Base-by-base conservation (phyloP, 1,140 invertebrate species). In the Cyclargus thomasi region DNA sequence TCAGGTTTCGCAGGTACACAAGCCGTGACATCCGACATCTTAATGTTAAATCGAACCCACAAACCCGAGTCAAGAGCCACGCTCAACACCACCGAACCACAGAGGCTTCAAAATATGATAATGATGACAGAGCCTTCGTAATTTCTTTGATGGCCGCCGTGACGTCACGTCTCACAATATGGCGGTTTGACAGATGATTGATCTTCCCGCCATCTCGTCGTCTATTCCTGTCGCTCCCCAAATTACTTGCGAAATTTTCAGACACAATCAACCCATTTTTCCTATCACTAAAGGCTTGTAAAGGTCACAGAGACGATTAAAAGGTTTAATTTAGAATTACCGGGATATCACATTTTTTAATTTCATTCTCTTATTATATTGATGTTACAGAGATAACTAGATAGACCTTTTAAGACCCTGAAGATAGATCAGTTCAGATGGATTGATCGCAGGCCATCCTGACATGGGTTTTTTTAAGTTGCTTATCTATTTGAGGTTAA, bases 201-300 rank as follows among this genome's bases (percentile, higher is more conserved):
- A 20, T 21, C 18, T 11, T 59, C 55, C 18, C 18, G 18, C 55
- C 55, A 59, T 20, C 18, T 10, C 55, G 53, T 8, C 53, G 17
- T 20, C 55, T 21, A 59, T 59, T 59, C 55, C 18, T 20, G 55
- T 59, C 55, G 21, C 55, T 20, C 0, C 55, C 17, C 20, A 20
- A 59, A 59, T 59, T 59, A 21, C 55, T 59, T 59, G 55, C 20
- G 55, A 59, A 21, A 59, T 59, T 59, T 59, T 20, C 55, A 21
- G 39, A 11, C 55, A 55, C n/a, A n/a, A 55, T 18, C n/a, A 55
- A 55, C n/a, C 53, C n/a, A 17, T 18, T 55, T 55, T n/a, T 55
- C n/a, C n/a, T 55, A 53, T n/a, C n/a, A 55, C n/a, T 55, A 17
- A 55, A 55, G n/a, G 18, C 18, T 17, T n/a, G n/a, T 4, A 17